Evolutionary conservation across 2,113 vertebrate species (phyloP), one percentile per base, ranked within the genome.

Genomic region (Arenaria interpres): DNA sequence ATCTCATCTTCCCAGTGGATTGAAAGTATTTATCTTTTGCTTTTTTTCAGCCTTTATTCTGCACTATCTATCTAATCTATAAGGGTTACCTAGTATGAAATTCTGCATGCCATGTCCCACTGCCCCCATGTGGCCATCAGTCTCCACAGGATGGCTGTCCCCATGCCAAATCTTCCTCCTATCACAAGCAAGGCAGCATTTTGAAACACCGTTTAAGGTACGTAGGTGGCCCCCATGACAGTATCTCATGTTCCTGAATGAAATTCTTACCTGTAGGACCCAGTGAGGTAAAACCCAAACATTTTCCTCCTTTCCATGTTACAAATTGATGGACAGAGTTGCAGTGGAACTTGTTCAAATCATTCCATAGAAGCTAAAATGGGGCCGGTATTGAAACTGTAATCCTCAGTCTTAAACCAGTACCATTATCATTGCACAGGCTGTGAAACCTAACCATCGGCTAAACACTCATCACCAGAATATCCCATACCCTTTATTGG

Each of bases 21-120:
- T 86, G 71, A 96, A 95, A 94, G 37, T 66, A 51, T 95, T 96
- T 37, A 16, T 92, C 4, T 35, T 63, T 92, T 89, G 69, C 8
- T 19, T 54, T 88, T 93, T 89, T 94, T 45, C 17, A 43, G 37
- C 24, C 48, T 94, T 88, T 85, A 28, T 95, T 92, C 82, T 79
- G 54, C 50, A 48, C 19, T 46, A 48, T 80, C 50, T 80, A 88
- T 86, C 21, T 46, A 43, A 43, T 73, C 51, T 76, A 28, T 1
- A 3, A 13, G 9, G 54, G 2, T 39, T 53, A 86, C 9, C 6
- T 23, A 20, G 15, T 45, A 23, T 23, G 46, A 90, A 80, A 45
- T n/a, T 66, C 46, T 88, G 27, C 50, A 8, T 35, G 32, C 32
- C 4, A 2, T 30, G 16, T 79, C 20, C 14, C 17, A 15, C 10